phyloP scores from a whole-genome alignment of 2,113 vertebrate species.

The Eulemur rufifrons region DNA sequence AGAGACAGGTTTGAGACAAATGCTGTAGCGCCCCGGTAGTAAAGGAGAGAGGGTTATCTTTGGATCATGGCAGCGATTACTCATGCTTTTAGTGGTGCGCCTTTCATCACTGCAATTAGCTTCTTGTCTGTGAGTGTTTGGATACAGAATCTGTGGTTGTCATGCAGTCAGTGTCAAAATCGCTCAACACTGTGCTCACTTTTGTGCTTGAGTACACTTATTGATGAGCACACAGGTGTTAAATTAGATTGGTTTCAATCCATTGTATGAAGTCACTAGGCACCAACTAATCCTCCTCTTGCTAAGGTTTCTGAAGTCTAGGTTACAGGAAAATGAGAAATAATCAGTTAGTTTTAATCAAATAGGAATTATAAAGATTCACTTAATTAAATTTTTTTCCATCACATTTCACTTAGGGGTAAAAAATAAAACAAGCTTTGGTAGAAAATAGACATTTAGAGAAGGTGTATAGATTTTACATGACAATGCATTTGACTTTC shows the following conservation, averaged over 20 bases:
- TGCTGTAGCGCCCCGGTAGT: not conserved
- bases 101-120: conserved; percentile 63
- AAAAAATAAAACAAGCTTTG: not conserved
- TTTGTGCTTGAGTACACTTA: conserved; percentile 73
- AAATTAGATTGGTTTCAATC: conserved; percentile 77
- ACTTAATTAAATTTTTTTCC: conserved; percentile 15
- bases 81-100: not conserved
- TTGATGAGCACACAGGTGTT: conserved; percentile 77
- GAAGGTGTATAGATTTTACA: not conserved
- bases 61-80: not conserved
- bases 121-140: conserved; percentile 63
- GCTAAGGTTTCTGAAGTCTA: conserved; percentile 46
- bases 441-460: conserved; percentile 3
- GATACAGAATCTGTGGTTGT: conserved; percentile 55
- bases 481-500: conserved; percentile 59
- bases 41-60: not conserved
- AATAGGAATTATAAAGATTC: conserved; percentile 59
- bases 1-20: not conserved
- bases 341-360: conserved; percentile 67
- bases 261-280: conserved; percentile 56
- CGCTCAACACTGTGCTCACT: conserved; percentile 74
- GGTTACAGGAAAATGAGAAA: conserved; percentile 63
- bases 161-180: conserved; percentile 50
- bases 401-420: conserved; percentile 7
- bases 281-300: conserved; percentile 61